phyloP scores from a whole-genome alignment of 2,888 invertebrate genomes.

The Vannuccia rotundouncinata region DNA sequence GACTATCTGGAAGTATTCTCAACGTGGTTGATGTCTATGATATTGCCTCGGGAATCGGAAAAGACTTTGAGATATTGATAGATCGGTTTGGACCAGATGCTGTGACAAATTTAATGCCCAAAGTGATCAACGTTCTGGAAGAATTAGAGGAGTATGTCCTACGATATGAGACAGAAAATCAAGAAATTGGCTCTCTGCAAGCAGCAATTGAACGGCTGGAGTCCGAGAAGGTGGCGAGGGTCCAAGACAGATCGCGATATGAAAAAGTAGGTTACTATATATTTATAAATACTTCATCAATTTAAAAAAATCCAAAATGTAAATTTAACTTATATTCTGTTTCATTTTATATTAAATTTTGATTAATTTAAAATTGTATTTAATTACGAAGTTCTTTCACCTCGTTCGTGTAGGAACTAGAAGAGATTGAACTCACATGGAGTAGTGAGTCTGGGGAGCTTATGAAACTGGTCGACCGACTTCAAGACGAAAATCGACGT shows the following conservation, averaged over 20 bases:
- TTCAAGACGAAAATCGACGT: slow-evolving; percentile 85
- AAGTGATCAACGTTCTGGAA: slow-evolving; percentile 84
- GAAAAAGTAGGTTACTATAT: slow-evolving; percentile 75
- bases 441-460: slow-evolving; percentile 82
- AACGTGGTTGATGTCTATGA: slow-evolving; percentile 87
- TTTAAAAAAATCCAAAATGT: too few species aligned
- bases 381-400: too few species aligned
- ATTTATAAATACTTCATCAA: too few species aligned
- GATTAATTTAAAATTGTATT: too few species aligned
- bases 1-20: neutral
- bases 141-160: slow-evolving; percentile 64
- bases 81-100: slow-evolving; percentile 82
- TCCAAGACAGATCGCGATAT: slow-evolving; percentile 80
- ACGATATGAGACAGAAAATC: slow-evolving; percentile 70
- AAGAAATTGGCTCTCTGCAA: slow-evolving; percentile 72
- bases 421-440: slow-evolving; percentile 93
- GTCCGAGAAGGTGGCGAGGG: slow-evolving; percentile 83
- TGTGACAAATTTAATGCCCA: slow-evolving; percentile 82
- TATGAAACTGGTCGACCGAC: slow-evolving; percentile 70
- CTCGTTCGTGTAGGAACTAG: slow-evolving; percentile 94
- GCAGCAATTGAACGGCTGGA: slow-evolving; percentile 81
- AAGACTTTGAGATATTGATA: slow-evolving; percentile 92
- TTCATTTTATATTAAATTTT: too few species aligned
- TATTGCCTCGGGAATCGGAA: slow-evolving; percentile 90
- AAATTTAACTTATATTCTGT: too few species aligned